Evolutionary conservation across 1,140 invertebrate genomes (phyloP), one percentile per base, ranked within the genome.

Genomic region (Aphaenogaster rudis): DNA sequence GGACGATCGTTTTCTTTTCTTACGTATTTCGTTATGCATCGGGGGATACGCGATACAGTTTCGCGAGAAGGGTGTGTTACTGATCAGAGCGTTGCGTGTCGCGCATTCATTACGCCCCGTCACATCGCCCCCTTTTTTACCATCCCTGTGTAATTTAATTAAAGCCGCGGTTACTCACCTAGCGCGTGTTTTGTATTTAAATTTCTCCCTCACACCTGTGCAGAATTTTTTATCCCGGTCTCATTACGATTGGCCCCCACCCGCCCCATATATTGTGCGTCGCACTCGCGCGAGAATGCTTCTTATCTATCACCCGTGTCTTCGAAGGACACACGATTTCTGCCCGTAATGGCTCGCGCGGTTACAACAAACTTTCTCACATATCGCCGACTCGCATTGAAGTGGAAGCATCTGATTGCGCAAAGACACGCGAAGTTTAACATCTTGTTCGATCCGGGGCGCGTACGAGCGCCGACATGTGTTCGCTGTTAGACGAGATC

Each of bases 61-160:
- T 61, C 11, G 54, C 28, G 33, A 36, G 33, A 54, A 61, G 48
- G 50, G 36, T 11, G 71, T 86, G 71, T 82, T 72, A 61, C 17
- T 39, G 50, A 90, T 89, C 88, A 59, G 48, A 17, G 45, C 2
- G 28, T 90, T 61, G 88, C 87, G 78, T 78, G 87, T 86, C 87
- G 42, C 64, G 42, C 72, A 7, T 87, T 89, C 88, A 80, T 89
- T 84, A 74, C 42, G 17, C 21, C 42, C 54, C 64, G 66, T 42
- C 42, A 74, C 66, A 54, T 54, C 86, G 52, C 76, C 39, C 39
- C 64, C 36, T 57, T 80, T 88, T 74, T 63, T 57, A 15, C 21
- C 39, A 52, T 42, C 33, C 45, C 39, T 7, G 63, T 78, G 13
- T 90, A 81, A 86, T 90, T 90, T 86, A 86, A 90, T 88, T 88